Base-by-base conservation (phyloP, 2,888 invertebrate genomes). In the Maniola hyperantus region DNA sequence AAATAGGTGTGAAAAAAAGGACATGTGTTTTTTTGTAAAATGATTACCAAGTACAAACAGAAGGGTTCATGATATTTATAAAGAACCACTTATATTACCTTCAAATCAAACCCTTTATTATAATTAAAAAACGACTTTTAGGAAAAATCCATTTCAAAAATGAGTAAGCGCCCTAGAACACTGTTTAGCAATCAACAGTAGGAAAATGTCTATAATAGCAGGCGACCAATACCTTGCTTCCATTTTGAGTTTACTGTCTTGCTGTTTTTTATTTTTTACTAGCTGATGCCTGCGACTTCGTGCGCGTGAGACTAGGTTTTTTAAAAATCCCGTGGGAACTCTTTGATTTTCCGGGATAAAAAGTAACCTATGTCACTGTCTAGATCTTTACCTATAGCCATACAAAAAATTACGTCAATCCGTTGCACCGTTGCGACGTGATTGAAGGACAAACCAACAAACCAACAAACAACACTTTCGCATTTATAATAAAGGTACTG, bases 61-160 rank as follows among this genome's bases (percentile, higher is more conserved):
- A 33, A 48, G 34, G 34, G 33, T 48, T 46, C 46, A 48, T 0
- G 34, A 59, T 48, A 59, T 48, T 26, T 26, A 20, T n/a, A 46
- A 48, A 46, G 48, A n/a, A 59, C 46, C 33, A 44, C 48, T 59
- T 15, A 57, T 57, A 15, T 18, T 15, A 42, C 39, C 15, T 57
- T 57, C 33, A 33, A 59, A 59, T 48, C 11, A 36, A 59, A 63
- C 63, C 65, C 67, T 59, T 67, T 63, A 63, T 51, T 15, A 64
- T 20, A 51, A 20, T 51, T 50, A 58, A 65, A 57, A 54, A 54
- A 36, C 33, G n/a, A 39, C 64, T 64, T 66, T 70, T 60, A 64
- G 57, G 44, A 67, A 55, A 63, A 65, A 63, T 66, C 57, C 55
- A 65, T 65, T 65, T 51, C 13, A 6, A n/a, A 50, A 48, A 61